phyloP scores from a whole-genome alignment of 2,888 invertebrate species.

The Sericinus montela region DNA sequence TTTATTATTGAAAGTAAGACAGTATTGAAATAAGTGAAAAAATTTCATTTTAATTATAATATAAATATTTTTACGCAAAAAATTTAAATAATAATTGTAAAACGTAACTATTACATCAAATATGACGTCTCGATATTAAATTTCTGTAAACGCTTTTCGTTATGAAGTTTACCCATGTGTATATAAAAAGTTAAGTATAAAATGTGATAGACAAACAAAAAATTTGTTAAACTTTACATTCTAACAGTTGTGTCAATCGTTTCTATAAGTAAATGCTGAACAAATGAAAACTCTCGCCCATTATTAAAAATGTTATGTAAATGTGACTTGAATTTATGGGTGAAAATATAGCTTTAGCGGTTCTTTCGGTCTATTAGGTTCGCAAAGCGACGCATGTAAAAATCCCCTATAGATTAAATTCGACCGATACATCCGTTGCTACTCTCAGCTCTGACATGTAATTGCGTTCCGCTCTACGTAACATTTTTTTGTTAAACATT shows the following conservation, averaged over 20 bases:
- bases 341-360: background rate
- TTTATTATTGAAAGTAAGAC: too few relatives aligned
- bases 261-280: conserved; percentile 5
- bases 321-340: too few relatives aligned
- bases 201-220: background rate
- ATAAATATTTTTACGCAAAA: too few relatives aligned
- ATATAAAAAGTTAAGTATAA: background rate
- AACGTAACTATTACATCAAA: too few relatives aligned
- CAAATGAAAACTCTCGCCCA: background rate
- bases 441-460: conserved; percentile 13
- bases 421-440: conserved; percentile 19
- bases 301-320: background rate
- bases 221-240: background rate
- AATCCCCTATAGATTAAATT: conserved; percentile 15
- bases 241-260: conserved; percentile 10
- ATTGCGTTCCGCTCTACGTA: conserved; percentile 17
- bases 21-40: too few relatives aligned
- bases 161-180: too few relatives aligned
- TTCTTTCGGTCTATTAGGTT: conserved; percentile 19
- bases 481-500: conserved; percentile 11
- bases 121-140: too few relatives aligned
- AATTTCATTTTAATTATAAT: too few relatives aligned
- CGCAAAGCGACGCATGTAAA: conserved; percentile 19
- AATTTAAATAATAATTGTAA: too few relatives aligned
- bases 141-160: too few relatives aligned